Conservation (phyloP, 2,888 invertebrate genomes). For the Trichopoda pennipes region DNA sequence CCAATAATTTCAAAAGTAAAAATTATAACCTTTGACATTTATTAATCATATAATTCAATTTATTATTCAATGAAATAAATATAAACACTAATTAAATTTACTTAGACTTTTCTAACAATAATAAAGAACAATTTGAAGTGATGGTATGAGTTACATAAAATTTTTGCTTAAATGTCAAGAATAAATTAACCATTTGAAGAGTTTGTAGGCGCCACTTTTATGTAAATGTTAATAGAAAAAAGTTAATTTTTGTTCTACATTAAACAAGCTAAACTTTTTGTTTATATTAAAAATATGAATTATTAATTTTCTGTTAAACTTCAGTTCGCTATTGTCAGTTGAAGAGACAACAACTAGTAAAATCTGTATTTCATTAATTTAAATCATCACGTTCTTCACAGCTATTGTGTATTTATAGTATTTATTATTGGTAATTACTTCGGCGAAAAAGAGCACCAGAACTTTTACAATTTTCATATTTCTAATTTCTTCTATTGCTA, state of each 20-base stretch:
- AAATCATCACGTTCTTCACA: too few species aligned
- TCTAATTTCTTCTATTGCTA: too few species aligned
- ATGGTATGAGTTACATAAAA: not conserved
- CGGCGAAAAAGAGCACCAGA: too few species aligned
- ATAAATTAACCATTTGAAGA: constrained; percentile 3
- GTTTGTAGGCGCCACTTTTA: constrained; percentile 17
- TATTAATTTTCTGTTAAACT: too few species aligned
- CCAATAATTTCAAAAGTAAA: not conserved
- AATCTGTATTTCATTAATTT: too few species aligned
- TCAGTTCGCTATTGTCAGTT: too few species aligned
- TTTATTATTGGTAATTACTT: too few species aligned
- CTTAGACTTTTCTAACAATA: constrained; percentile 1
- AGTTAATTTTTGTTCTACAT: constrained; percentile 8
- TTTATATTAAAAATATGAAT: not conserved
- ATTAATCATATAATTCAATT: too few species aligned
- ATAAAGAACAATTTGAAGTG: not conserved
- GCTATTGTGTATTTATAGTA: too few species aligned
- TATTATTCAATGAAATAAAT: not conserved
- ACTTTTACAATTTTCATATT: too few species aligned
- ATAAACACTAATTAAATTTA: constrained; percentile 1
- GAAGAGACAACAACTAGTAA: too few species aligned
- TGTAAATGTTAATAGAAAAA: constrained; percentile 18
- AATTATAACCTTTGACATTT: too few species aligned
- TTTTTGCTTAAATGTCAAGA: not conserved
- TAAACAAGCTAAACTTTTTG: not conserved